Base-by-base conservation (phyloP, 2,797 vertebrate species). In the Poeciliopsis gracilis region DNA sequence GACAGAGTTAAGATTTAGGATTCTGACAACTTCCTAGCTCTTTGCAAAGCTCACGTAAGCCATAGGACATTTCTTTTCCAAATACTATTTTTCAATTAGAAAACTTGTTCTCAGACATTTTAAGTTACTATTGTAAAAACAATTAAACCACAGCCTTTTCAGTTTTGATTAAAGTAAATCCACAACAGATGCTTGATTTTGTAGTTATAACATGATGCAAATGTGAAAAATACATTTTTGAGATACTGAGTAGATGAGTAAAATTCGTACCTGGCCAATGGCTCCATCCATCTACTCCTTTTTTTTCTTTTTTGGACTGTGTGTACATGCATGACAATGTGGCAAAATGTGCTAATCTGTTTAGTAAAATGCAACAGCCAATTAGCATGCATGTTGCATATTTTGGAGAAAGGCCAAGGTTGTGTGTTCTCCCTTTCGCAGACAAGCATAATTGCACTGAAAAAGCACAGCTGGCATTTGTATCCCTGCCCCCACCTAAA, bases 381-480 rank as follows among this genome's bases (percentile, higher is more conserved):
- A 8, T 70, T 25, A 45, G 41, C 41, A 43, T 70, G 23, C 28
- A 49, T 4, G 20, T 28, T 51, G 23, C 61, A 16, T 5, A 5
- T 72, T 66, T 46, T 18, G 28, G 20, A 11, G 11, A 53, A 53
- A 53, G 49, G 25, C 28, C 36, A 43, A 74, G 66, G 25, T n/a
- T 69, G 38, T 77, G 13, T n/a, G 67, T 36, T 20, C 69, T 51
- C 0, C 16, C 8, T 15, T 71, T 46, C 3, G 0, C 23, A 59
- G 16, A 30, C 30, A 36, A 59, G 63, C 23, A 46, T 46, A 59
- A 80, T 28, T 28, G 73, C 12, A 9, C 15, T 59, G 43, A 70
- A 75, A 75, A 18, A 53, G 72, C 72, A 75, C 28, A 66, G 41
- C 46, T 73, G 70, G 46, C 30, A 49, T 23, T 73, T 66, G 36